Evolutionary conservation across 2,797 vertebrate genomes (phyloP).

Genomic region (Siniperca scherzeri): DNA sequence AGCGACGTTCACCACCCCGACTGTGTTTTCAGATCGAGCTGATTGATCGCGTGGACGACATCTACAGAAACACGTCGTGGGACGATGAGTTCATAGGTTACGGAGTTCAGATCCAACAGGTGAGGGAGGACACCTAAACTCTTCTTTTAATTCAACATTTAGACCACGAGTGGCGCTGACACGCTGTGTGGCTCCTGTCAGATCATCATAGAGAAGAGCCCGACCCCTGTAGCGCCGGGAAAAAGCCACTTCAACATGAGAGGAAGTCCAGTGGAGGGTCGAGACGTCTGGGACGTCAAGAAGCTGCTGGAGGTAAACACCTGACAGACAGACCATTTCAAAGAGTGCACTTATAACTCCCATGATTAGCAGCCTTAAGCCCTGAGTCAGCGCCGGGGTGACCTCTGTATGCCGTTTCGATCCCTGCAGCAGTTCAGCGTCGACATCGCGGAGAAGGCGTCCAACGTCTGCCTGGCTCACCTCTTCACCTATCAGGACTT

Average conservation of each 20-base stretch:
- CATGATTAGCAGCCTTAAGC: too few relatives aligned
- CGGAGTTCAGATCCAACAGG: conserved; percentile 98
- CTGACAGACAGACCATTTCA: background rate
- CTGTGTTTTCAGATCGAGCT: conserved; percentile 90
- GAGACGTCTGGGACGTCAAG: conserved; percentile 97
- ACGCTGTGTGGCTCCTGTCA: conserved; percentile 56
- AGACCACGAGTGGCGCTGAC: background rate
- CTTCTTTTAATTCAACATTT: background rate
- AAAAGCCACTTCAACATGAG: conserved; percentile 94
- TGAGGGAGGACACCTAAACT: conserved; percentile 70
- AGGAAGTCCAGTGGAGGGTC: conserved; percentile 85
- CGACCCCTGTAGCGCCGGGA: conserved; percentile 79
- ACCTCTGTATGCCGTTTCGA: background rate
- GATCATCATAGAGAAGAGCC: conserved; percentile 93
- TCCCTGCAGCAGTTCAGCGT: conserved; percentile 93
- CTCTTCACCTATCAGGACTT: conserved; percentile 99
- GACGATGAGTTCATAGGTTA: conserved; percentile 90
- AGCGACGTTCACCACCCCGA: rapidly evolving
- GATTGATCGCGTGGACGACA: conserved; percentile 97
- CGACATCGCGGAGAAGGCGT: conserved; percentile 94
- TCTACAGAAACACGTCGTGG: conserved; percentile 97
- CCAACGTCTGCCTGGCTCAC: conserved; percentile 94
- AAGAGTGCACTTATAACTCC: too few relatives aligned
- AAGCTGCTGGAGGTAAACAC: conserved; percentile 91
- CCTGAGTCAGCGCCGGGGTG: too few relatives aligned